A percentile compares a stretch with the other conserved stretches of the same genome.
Evolutionary conservation across 2,888 invertebrate species (phyloP).

Genomic region (Agrochola lota): DNA sequence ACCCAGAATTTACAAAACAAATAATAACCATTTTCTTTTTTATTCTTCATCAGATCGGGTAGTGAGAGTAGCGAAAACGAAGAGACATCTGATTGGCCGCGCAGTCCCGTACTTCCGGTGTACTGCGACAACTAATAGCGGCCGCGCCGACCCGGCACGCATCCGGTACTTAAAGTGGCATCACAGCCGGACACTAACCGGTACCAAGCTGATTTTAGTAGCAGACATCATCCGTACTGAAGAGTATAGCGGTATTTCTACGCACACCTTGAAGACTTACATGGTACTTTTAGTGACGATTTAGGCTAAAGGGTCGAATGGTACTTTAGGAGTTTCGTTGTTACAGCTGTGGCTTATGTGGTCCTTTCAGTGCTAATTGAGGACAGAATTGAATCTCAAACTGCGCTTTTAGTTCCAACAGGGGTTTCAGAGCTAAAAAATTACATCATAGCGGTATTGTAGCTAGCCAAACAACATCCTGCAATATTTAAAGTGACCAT

Average conservation of each 20-base stretch:
- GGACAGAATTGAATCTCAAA: constrained; percentile 17
- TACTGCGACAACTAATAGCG: constrained; percentile 83
- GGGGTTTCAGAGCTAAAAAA: background rate
- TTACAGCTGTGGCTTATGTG: background rate
- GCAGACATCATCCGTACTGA: constrained; percentile 28
- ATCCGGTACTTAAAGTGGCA: constrained; percentile 51
- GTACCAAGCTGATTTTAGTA: constrained; percentile 25
- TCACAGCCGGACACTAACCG: constrained; percentile 34
- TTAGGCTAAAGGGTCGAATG: constrained; percentile 13
- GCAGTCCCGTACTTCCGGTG: constrained; percentile 91
- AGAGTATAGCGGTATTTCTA: constrained; percentile 10
- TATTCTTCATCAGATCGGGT: constrained; percentile 88
- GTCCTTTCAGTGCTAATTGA: constrained; percentile 14
- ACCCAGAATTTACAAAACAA: background rate
- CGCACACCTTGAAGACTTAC: background rate
- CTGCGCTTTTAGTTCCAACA: background rate
- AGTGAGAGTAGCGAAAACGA: constrained; percentile 91
- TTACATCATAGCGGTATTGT: background rate
- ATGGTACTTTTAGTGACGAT: constrained; percentile 17
- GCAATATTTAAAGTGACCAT: background rate
- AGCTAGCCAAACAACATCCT: background rate
- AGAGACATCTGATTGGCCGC: constrained; percentile 91
- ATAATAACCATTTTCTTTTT: background rate
- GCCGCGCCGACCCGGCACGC: constrained; percentile 48
- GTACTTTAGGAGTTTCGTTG: background rate